Evolutionary conservation across 2,888 invertebrate genomes (phyloP), one percentile per base, ranked within the genome.

Genomic region (Nemotelus nigrinus): DNA sequence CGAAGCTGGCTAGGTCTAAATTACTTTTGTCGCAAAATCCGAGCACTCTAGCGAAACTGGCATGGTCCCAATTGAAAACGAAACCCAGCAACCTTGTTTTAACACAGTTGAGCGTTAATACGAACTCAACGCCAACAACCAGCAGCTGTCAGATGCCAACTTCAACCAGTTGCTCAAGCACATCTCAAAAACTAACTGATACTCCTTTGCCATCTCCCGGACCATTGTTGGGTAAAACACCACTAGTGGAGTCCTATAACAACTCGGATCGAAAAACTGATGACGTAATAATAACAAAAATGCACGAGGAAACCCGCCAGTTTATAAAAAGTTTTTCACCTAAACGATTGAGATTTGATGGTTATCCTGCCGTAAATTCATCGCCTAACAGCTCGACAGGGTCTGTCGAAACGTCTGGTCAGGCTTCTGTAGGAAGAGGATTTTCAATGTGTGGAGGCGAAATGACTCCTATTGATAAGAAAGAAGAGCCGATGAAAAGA

Each of bases 191-290:
- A 80, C 89, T 90, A 81, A 86, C 90, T 63, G 88, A 89, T 79
- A 89, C 91, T 63, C 93, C 94, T 0, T 86, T 94, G 67, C 94
- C 94, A 63, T 95, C 95, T 3, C 95, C 95, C 0, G 95, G 95
- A 0, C 95, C 95, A 0, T 88, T 94, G 80, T 88, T 95, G 44
- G 95, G 95, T 3, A 94, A 93, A 83, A 95, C 95, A 2, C 90
- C 94, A 71, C 88, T 96, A 55, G 93, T 96, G 25, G 95, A 95
- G 81, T 87, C 90, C 8, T 91, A 90, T 78, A 88, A 88, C 77
- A 83, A 83, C 50, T 81, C 82, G 0, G 82, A 82, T 44, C 82
- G 84, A 2, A 82, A 82, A 65, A 84, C 84, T 0, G 82, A 85
- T 2, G 84, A 84, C 58, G 85, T 87, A 45, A 83, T 85, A 2